Percentiles rank a stretch among this genome's conserved stretches.
Evolutionary conservation across 2,113 vertebrate genomes (phyloP).

Genomic region (Rhodinocichla rosea): DNA sequence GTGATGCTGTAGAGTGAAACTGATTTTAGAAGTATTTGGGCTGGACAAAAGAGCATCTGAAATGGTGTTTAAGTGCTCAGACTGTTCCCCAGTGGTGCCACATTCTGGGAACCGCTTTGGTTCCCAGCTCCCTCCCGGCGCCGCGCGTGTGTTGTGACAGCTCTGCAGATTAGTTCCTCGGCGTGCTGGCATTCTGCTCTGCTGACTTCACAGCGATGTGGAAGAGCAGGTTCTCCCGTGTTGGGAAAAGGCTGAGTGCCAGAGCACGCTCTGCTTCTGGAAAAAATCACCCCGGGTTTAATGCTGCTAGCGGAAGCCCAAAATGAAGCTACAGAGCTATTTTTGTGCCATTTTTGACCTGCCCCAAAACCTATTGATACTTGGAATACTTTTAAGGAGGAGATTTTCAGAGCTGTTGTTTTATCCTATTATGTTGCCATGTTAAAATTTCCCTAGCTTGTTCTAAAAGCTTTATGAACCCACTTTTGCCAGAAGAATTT

Average conservation of each 20-base stretch:
- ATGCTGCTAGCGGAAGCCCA: neutral
- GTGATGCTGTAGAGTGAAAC: fast-evolving
- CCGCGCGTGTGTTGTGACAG: conserved; percentile 5
- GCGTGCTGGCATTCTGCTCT: conserved; percentile 3
- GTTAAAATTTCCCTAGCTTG: neutral
- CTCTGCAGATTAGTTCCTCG: neutral
- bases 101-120: fast-evolving
- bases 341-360: neutral
- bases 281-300: neutral
- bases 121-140: neutral
- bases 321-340: neutral
- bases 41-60: neutral
- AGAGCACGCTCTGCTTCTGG: neutral
- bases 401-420: neutral
- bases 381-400: neutral
- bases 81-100: fast-evolving
- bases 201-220: neutral
- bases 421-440: neutral
- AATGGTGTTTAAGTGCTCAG: neutral
- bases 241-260: conserved; percentile 27
- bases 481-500: neutral
- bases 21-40: neutral
- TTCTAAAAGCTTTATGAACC: neutral
- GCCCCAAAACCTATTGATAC: neutral
- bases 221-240: conserved; percentile 26